Evolutionary conservation across 1,140 invertebrate species (phyloP).

Genomic region (Steinernema khuongi): DNA sequence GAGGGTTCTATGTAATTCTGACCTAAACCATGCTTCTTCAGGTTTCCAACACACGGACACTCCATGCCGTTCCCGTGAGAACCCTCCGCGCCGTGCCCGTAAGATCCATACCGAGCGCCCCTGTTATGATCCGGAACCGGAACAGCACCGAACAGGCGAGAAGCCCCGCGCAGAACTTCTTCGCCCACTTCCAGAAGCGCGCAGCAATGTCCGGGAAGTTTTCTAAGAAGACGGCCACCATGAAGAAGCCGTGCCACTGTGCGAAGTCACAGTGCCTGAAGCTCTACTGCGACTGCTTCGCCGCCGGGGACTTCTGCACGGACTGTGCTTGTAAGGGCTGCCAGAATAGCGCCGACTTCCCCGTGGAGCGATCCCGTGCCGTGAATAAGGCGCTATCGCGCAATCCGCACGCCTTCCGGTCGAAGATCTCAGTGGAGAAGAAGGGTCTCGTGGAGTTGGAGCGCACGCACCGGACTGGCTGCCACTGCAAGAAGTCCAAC

Average conservation of each 20-base stretch:
- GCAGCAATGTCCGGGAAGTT: too few relatives aligned
- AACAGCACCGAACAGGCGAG: too few relatives aligned
- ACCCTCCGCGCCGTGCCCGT: too few relatives aligned
- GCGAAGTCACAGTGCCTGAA: slow-evolving; percentile 15
- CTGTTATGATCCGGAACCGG: too few relatives aligned
- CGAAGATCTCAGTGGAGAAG: slow-evolving; percentile 74
- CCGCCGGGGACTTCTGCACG: slow-evolving; percentile 94
- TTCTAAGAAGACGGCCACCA: not conserved
- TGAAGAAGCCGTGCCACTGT: slow-evolving; percentile 19
- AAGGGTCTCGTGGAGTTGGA: slow-evolving; percentile 58
- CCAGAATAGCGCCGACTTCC: slow-evolving; percentile 87
- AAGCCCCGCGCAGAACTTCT: too few relatives aligned
- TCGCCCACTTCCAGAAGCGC: too few relatives aligned
- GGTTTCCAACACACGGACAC: too few relatives aligned
- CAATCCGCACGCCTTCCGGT: slow-evolving; percentile 86
- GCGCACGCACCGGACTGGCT: slow-evolving; percentile 88
- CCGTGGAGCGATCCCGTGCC: slow-evolving; percentile 83
- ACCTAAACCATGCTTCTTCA: too few relatives aligned
- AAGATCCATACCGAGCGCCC: too few relatives aligned
- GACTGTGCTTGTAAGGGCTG: slow-evolving; percentile 95
- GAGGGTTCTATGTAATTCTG: too few relatives aligned
- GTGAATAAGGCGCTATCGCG: slow-evolving; percentile 82
- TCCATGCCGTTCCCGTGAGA: too few relatives aligned
- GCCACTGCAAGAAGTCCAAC: slow-evolving; percentile 92
- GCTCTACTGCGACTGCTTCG: slow-evolving; percentile 88